Evolutionary conservation across 2,888 invertebrate species (phyloP), one percentile per base, ranked within the genome.

Genomic region (Harmothoe impar): DNA sequence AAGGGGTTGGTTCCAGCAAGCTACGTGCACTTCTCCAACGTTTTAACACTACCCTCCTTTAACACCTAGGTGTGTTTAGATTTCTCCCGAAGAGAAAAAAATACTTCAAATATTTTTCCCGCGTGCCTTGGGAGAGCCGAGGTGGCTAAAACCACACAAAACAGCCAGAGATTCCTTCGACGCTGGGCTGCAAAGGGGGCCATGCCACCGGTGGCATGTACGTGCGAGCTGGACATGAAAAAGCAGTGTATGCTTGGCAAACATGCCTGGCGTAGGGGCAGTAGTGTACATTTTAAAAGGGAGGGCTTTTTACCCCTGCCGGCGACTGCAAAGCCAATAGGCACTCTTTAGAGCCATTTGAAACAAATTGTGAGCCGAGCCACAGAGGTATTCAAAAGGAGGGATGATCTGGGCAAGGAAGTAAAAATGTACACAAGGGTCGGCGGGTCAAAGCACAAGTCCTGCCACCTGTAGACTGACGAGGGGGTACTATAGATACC

Each of bases 271-370:
- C 54, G 25, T n/a, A 54, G 54, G 54, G 29, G 3, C 17, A 17
- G 52, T 20, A 7, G 52, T 31, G 56, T 54, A 86, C 86, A 86
- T 31, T 54, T 25, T 52, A 43, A 29, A 54, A 15, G 43, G 31
- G 31, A 29, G 54, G 54, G 23, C 25, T 84, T 86, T 86, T 86
- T 86, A 52, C 52, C 31, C 86, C 29, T n/a, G 17, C n/a, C 10
- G 86, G 20, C 56, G 54, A 54, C 29, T n/a, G 17, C 86, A 86
- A 54, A 86, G 86, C 86, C 86, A 86, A 86, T 86, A 54, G 86
- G 29, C 86, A 56, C 86, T 86, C 86, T 86, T 86, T 86, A 86
- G 86, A 86, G 54, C 86, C 86, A 86, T 86, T 86, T 86, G 86
- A 86, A 86, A 86, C 86, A 86, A 86, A 86, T 86, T 54, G 86